Evolutionary conservation across 2,113 vertebrate species (phyloP).

Genomic region (Datnioides undecimradiatus): DNA sequence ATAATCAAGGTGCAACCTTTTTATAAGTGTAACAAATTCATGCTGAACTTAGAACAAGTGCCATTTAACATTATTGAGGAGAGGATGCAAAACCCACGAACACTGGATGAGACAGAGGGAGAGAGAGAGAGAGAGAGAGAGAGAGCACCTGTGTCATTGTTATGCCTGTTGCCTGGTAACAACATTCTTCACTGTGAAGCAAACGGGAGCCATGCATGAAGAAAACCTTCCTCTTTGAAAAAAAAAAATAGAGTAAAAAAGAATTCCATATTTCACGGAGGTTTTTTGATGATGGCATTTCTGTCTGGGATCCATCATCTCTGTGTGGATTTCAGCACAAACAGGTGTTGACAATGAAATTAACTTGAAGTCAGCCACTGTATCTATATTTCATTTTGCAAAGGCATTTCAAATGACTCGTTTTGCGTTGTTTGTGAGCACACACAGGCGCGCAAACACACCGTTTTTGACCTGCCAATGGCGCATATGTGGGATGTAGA

Average conservation of each 20-base stretch:
- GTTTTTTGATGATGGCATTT: conserved; percentile 67
- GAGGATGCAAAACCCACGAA: conserved; percentile 61
- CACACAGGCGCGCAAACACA: not conserved
- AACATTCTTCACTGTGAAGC: conserved; percentile 77
- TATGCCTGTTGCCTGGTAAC: conserved; percentile 89
- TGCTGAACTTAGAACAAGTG: conserved; percentile 71
- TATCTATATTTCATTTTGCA: conserved; percentile 29
- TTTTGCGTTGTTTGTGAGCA: conserved; percentile 37
- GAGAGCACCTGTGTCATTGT: conserved; percentile 87
- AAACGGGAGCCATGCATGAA: conserved; percentile 78
- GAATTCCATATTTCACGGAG: conserved; percentile 72
- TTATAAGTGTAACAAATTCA: conserved; percentile 51
- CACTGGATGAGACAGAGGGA: conserved; percentile 34
- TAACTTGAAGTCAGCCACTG: conserved; percentile 33
- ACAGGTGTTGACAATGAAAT: conserved; percentile 60
- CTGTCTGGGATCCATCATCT: conserved; percentile 49
- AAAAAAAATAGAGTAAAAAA: conserved; percentile 61
- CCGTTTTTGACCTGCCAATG: not conserved
- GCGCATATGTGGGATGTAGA: not conserved
- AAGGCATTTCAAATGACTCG: conserved; percentile 23
- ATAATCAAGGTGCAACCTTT: conserved; percentile 45
- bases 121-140: conserved; percentile 33
- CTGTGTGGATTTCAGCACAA: conserved; percentile 53
- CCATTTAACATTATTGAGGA: conserved; percentile 75
- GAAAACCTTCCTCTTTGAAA: conserved; percentile 65